These are phyloP conservation scores for Atherix ibis DNA, from an alignment of 2,888 invertebrate genomes.

Conservation along the genomic window DNA sequence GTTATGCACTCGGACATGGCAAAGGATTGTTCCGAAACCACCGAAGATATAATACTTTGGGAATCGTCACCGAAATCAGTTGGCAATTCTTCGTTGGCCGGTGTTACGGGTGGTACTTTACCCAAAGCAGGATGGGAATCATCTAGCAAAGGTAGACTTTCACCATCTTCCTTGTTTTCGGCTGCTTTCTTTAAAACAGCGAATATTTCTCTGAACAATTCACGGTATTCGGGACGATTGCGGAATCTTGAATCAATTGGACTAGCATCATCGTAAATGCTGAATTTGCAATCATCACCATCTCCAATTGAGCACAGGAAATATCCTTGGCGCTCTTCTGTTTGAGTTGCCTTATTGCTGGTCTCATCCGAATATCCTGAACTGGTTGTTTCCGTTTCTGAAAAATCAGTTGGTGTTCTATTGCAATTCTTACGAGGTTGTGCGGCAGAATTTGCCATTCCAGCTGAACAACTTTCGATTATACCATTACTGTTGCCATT, in stretches of 20 bases:
- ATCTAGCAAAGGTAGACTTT: constrained; percentile 54
- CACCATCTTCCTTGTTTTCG: constrained; percentile 66
- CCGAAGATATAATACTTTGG: constrained; percentile 60
- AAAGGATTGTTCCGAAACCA: constrained; percentile 55
- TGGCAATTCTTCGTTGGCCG: constrained; percentile 47
- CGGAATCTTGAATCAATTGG: constrained; percentile 69
- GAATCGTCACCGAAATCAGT: constrained; percentile 44
- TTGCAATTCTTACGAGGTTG: constrained; percentile 35
- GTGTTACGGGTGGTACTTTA: constrained; percentile 52
- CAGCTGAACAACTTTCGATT: neutral
- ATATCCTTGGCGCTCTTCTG: constrained; percentile 63
- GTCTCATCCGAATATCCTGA: constrained; percentile 75
- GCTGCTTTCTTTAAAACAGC: constrained; percentile 69
- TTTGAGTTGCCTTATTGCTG: constrained; percentile 68
- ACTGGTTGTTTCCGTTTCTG: constrained; percentile 71
- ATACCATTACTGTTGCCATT: neutral
- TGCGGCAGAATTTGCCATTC: neutral
- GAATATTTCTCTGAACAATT: constrained; percentile 70
- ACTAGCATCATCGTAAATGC: constrained; percentile 66
- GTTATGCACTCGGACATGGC: constrained; percentile 51
- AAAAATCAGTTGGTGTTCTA: constrained; percentile 65
- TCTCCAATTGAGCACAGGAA: constrained; percentile 73
- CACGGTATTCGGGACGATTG: constrained; percentile 65
- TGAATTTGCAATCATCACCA: constrained; percentile 71
- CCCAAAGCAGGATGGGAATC: constrained; percentile 36